Conservation (phyloP, 2,797 vertebrate genomes). For the Chanos chanos region DNA sequence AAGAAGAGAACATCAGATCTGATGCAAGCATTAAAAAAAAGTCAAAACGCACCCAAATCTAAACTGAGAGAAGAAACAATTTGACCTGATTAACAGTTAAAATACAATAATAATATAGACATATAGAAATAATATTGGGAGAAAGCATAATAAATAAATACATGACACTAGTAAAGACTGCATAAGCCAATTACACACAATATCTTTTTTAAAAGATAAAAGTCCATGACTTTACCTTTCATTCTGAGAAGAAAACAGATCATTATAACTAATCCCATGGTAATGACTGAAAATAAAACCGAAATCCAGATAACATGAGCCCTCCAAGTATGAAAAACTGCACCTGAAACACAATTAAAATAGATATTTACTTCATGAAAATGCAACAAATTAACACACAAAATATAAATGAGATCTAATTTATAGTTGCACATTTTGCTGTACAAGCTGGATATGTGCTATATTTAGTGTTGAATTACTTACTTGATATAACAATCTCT, state of each 20-base stretch:
- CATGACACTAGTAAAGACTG: too few relatives aligned
- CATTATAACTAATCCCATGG: background rate
- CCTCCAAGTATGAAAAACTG: constrained; percentile 16
- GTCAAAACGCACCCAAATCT: too few relatives aligned
- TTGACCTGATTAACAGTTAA: too few relatives aligned
- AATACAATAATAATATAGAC: too few relatives aligned
- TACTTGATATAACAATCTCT: constrained; percentile 6
- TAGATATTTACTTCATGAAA: background rate
- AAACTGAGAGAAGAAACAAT: too few relatives aligned
- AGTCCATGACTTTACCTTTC: constrained; percentile 29
- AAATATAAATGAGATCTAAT: background rate
- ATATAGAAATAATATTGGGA: too few relatives aligned
- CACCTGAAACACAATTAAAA: background rate
- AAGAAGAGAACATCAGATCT: too few relatives aligned
- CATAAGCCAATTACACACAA: too few relatives aligned
- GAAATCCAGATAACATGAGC: constrained; percentile 2
- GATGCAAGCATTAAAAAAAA: too few relatives aligned
- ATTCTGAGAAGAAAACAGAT: constrained; percentile 2
- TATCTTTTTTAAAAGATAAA: background rate
- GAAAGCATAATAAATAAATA: too few relatives aligned
- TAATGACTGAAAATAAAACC: background rate
- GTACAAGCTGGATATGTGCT: background rate
- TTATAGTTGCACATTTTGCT: background rate
- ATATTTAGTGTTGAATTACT: background rate
- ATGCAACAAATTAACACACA: background rate